A percentile compares a stretch with the other conserved stretches of the same genome.
Conservation (phyloP, 2,113 vertebrate genomes). For the Silurus meridionalis region DNA sequence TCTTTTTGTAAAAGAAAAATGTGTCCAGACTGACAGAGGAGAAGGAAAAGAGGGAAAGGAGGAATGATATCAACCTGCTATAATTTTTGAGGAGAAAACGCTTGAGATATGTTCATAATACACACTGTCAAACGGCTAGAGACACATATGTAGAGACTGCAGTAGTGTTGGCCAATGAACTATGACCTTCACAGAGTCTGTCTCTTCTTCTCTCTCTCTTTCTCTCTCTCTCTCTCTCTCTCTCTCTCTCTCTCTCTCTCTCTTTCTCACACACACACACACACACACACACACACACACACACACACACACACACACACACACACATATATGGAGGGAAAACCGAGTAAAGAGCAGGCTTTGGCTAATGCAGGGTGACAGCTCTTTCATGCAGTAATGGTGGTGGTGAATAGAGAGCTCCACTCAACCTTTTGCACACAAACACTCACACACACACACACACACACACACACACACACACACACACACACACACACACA, state of each 20-base stretch:
- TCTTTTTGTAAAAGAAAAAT: neutral
- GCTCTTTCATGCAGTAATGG: constrained; percentile 79
- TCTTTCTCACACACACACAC: constrained; percentile 6
- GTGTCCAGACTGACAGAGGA: neutral
- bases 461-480: constrained; percentile 37
- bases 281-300: constrained; percentile 8
- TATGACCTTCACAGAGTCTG: constrained; percentile 66
- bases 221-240: constrained; percentile 23
- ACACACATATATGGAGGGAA: constrained; percentile 34
- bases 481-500: constrained; percentile 32
- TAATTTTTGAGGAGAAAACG: neutral
- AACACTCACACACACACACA: constrained; percentile 39
- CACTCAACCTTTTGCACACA: constrained; percentile 64
- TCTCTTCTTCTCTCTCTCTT: constrained; percentile 44
- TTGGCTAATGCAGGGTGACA: constrained; percentile 76
- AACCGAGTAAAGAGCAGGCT: constrained; percentile 59
- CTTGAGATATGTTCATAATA: constrained; percentile 8
- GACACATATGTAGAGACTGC: constrained; percentile 1
- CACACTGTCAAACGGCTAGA: constrained; percentile 21
- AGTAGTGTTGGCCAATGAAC: constrained; percentile 57
- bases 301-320: constrained; percentile 14
- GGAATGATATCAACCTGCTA: neutral
- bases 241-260: constrained; percentile 23
- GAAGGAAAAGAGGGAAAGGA: neutral
- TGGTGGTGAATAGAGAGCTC: constrained; percentile 74